Evolutionary conservation across 2,113 vertebrate species (phyloP).

Genomic region (Macroglossus sobrinus): DNA sequence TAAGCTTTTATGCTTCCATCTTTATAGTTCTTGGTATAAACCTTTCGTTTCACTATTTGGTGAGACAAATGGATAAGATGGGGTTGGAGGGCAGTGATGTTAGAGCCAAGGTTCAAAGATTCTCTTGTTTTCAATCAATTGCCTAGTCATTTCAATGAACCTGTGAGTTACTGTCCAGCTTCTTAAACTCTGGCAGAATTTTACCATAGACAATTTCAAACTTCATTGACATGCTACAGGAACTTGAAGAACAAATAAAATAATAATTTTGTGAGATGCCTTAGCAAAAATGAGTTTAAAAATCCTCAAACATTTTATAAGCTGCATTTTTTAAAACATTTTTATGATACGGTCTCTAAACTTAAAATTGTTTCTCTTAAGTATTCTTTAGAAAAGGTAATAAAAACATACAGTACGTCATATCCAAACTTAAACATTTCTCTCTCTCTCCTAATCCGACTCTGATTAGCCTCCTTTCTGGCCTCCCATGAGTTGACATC

Average conservation of each 20-base stretch:
- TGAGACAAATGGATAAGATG: not conserved
- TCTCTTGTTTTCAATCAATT: not conserved
- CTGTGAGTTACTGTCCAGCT: not conserved
- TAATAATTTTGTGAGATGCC: not conserved
- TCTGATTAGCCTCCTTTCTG: no score
- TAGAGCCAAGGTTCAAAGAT: not conserved
- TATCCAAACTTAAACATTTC: not conserved
- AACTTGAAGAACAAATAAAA: not conserved
- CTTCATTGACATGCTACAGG: not conserved
- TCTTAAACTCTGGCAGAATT: not conserved
- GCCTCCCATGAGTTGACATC: not conserved
- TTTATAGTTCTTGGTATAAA: not conserved
- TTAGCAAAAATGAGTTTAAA: not conserved
- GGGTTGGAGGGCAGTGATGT: accelerated
- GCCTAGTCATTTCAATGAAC: not conserved
- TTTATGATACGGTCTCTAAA: not conserved
- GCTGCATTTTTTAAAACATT: not conserved
- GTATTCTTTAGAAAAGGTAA: not conserved
- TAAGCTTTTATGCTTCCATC: no score
- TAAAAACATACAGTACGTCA: not conserved
- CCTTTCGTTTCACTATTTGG: not conserved
- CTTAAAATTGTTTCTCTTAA: not conserved
- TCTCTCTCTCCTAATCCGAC: not conserved
- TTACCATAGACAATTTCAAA: not conserved
- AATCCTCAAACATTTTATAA: not conserved